Conservation (phyloP, 2,113 vertebrate species). For the Vidua chalybeata region DNA sequence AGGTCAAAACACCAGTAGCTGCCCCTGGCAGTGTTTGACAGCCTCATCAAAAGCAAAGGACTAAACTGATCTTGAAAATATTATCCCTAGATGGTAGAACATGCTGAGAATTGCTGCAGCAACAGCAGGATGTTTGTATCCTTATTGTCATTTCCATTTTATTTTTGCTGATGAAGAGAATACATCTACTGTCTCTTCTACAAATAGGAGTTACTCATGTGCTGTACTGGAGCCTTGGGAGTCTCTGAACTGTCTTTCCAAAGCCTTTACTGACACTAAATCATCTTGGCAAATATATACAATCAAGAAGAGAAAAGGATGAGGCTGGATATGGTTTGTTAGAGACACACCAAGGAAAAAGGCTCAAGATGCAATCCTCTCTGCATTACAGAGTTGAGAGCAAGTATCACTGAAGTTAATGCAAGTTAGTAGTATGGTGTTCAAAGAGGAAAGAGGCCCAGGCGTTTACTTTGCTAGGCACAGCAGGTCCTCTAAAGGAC, state of each 20-base stretch:
- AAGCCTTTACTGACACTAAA: neutral
- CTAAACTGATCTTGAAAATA: neutral
- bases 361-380: neutral
- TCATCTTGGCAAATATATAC: neutral
- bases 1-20: neutral
- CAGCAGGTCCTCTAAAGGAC: neutral
- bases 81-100: neutral
- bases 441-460: neutral
- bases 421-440: fast-evolving
- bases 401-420: neutral
- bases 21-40: neutral
- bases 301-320: neutral
- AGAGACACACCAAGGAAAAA: neutral
- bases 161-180: neutral
- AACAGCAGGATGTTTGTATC: neutral
- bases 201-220: neutral
- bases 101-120: neutral
- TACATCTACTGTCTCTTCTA: neutral
- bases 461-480: neutral
- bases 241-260: neutral
- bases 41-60: neutral
- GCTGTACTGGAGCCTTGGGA: neutral
- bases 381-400: neutral
- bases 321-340: neutral
- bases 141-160: neutral